Percentiles rank a stretch among this genome's conserved stretches.
Evolutionary conservation across 2,113 vertebrate species (phyloP).

Genomic region (Cyphomyrus plagiostoma): DNA sequence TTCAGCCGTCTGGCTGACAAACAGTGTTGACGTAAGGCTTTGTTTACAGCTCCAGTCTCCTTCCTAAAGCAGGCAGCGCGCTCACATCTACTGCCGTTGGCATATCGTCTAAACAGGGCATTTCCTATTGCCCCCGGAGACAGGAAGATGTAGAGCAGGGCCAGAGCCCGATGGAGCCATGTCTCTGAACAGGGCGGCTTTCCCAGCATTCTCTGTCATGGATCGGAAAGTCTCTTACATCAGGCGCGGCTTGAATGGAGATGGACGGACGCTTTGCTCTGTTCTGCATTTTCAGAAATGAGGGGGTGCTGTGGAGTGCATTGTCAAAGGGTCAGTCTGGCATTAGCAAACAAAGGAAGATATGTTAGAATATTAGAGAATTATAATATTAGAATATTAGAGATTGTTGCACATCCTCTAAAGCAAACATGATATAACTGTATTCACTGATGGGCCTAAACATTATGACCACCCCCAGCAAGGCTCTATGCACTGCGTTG

Average conservation of each 20-base stretch:
- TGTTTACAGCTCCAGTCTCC: constrained; percentile 27
- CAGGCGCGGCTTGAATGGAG: not conserved
- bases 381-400: not conserved
- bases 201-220: constrained; percentile 16
- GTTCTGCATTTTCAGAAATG: not conserved
- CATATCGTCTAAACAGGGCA: constrained; percentile 52
- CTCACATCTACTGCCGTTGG: constrained; percentile 37
- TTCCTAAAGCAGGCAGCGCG: constrained; percentile 34
- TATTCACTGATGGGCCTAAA: not conserved
- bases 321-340: not conserved
- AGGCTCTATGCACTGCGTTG: not conserved
- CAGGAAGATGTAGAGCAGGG: constrained; percentile 28
- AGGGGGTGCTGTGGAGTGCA: not conserved
- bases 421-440: not conserved
- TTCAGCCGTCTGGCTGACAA: not conserved
- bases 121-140: constrained; percentile 54
- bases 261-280: not conserved
- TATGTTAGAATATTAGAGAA: not conserved
- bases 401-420: not conserved
- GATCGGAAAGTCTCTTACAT: not conserved
- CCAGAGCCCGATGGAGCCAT: not conserved
- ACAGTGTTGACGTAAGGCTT: constrained; percentile 3
- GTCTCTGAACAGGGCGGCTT: not conserved
- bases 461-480: not conserved
- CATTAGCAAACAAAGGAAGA: not conserved